Conservation (phyloP, 2,113 vertebrate genomes). For the Charadrius vociferus region DNA sequence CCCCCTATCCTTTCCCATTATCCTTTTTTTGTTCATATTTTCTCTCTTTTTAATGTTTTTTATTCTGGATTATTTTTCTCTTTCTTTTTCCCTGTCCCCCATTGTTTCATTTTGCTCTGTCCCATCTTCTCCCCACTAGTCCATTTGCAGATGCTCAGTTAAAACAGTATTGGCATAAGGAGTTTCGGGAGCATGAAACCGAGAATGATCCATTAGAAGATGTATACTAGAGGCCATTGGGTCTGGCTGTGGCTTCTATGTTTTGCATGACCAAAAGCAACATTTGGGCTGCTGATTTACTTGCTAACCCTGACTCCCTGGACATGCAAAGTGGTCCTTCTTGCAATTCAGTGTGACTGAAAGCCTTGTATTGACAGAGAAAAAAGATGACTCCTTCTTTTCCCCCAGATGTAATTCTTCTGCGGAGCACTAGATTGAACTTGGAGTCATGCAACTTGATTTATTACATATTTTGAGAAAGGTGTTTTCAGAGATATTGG, state of each 20-base stretch:
- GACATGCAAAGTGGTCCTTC: neutral
- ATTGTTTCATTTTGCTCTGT: neutral
- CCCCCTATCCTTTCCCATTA: rapidly evolving
- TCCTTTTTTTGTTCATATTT: neutral
- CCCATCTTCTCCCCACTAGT: neutral
- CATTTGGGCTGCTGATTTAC: neutral
- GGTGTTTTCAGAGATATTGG: neutral
- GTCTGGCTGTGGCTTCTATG: neutral
- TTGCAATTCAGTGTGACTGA: neutral
- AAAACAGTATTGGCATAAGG: neutral
- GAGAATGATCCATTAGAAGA: neutral
- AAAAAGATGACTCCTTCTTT: neutral
- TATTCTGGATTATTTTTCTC: neutral
- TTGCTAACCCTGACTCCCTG: neutral
- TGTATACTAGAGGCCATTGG: neutral
- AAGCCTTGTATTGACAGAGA: neutral
- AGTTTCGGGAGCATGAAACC: neutral
- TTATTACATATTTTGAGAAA: neutral
- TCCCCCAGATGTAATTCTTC: neutral
- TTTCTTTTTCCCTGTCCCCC: neutral
- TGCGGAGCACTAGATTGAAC: neutral
- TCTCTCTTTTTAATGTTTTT: neutral
- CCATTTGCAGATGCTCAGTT: neutral
- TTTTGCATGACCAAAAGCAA: neutral
- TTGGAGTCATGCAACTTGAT: neutral